phyloP scores from a whole-genome alignment of 92 coral and sea anemone species.

The Anthopleura xanthogrammica region DNA sequence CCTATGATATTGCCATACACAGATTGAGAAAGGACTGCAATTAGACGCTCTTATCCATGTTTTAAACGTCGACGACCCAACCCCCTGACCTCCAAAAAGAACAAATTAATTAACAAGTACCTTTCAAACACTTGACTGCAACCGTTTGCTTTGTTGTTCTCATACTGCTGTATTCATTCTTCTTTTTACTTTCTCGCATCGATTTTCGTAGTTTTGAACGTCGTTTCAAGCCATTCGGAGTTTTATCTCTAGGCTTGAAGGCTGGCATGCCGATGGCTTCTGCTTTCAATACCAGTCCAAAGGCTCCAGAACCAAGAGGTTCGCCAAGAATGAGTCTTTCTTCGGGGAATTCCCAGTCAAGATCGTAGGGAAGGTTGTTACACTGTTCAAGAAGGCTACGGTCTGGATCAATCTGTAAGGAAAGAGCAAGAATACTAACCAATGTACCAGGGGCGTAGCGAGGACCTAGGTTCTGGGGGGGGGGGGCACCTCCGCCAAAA shows the following conservation, averaged over 20 bases:
- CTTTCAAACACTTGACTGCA: conserved; percentile 88
- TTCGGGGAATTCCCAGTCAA: conserved; percentile 97
- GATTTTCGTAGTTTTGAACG: conserved; percentile 81
- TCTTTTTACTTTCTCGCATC: conserved; percentile 49
- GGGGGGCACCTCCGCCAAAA: too few relatives aligned
- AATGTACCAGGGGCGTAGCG: too few relatives aligned
- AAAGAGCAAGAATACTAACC: neutral
- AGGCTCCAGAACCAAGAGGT: conserved; percentile 89
- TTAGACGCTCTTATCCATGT: too few relatives aligned
- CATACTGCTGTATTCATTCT: conserved; percentile 37
- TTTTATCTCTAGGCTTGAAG: conserved; percentile 42
- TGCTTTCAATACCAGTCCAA: conserved; percentile 84
- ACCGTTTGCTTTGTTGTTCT: conserved; percentile 57
- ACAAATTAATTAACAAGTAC: conserved; percentile 18
- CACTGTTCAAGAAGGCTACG: conserved; percentile 90
- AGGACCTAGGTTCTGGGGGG: too few relatives aligned
- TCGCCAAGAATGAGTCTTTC: conserved; percentile 83
- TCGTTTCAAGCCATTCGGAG: conserved; percentile 45
- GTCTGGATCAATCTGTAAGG: conserved; percentile 80
- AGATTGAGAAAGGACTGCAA: too few relatives aligned
- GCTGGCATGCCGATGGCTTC: conserved; percentile 95
- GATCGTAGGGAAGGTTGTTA: conserved; percentile 87
- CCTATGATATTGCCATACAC: too few relatives aligned
- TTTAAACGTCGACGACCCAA: neutral
- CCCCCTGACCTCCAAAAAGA: neutral